Base-by-base conservation (phyloP, 2,797 vertebrate species). In the Gadopsis marmoratus region DNA sequence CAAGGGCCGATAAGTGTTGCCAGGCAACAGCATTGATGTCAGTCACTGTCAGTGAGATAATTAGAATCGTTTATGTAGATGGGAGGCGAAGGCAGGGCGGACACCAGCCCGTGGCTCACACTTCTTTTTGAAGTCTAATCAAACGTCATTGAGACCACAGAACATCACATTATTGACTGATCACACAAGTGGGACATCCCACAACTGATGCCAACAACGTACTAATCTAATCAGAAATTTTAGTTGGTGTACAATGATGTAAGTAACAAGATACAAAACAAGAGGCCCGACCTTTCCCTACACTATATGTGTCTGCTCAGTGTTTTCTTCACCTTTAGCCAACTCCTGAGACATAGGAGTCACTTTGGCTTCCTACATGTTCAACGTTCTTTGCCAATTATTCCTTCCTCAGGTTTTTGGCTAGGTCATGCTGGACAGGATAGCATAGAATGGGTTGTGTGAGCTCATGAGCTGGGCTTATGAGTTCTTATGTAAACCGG, bases 41-140 rank as follows among this genome's bases (percentile, higher is more conserved):
- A 86, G 29, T 88, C 78, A 86, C 63, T 63, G 67, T 82, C 78
- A 59, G 74, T 4, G 3, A 81, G 47, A 53, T 74, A 41, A 81
- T 80, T 86, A 67, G 26, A 64, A 59, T 35, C 5, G 11, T 82
- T 81, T 62, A 78, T 79, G 51, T 60, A 64, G 61, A 73, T 59
- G 29, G n/a, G 23, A 74, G 58, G 54, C 16, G 5, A 50, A 73
- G 29, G 45, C 12, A 11, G 60, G 0, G 47, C 5, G 3, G 59
- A 63, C 35, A 43, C 69, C 29, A 48, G 76, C 60, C 60, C 2
- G 3, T 62, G 54, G 59, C 48, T 47, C 39, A 29, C 26, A 63
- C 69, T 59, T 53, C 26, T 23, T 17, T 54, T 29, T 54, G 13
- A 54, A 69, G 54, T 4, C n/a, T 31, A 23, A 59, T 54, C n/a